Percentiles rank a stretch among this genome's conserved stretches.
These are phyloP conservation scores for Gadopsis marmoratus DNA, from an alignment of 2,797 vertebrate genomes.

Conservation along the genomic window DNA sequence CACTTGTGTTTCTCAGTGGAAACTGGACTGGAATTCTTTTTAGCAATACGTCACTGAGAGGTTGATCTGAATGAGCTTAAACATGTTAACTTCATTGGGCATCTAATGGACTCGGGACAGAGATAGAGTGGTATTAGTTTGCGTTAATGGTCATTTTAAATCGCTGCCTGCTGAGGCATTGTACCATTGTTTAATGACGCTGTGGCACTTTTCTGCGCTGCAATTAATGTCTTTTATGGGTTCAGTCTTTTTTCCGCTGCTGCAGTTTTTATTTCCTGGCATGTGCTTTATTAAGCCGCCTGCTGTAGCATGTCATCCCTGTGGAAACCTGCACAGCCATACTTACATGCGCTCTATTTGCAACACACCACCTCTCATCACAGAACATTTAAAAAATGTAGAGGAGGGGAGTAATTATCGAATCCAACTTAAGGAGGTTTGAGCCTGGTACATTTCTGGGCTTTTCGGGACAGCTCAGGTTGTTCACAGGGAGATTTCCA, in stretches of 20 bases:
- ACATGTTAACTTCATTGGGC: constrained; percentile 59
- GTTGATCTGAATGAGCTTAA: constrained; percentile 55
- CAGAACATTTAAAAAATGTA: constrained; percentile 8
- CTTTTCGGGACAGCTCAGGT: constrained; percentile 27
- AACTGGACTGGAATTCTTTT: constrained; percentile 8
- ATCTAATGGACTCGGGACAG: constrained; percentile 62
- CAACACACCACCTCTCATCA: constrained; percentile 1
- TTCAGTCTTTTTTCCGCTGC: constrained; percentile 7
- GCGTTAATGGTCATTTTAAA: constrained; percentile 70
- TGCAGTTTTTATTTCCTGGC: constrained; percentile 20
- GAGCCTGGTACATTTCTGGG: neutral
- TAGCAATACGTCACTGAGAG: constrained; percentile 28
- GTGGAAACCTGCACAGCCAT: neutral
- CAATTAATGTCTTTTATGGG: constrained; percentile 44
- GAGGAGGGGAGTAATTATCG: constrained; percentile 3
- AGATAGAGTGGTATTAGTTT: constrained; percentile 47
- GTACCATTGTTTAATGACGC: constrained; percentile 63
- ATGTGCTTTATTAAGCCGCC: constrained; percentile 30
- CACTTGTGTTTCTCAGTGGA: neutral
- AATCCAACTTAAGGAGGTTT: constrained; percentile 33
- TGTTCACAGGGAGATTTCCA: constrained; percentile 37
- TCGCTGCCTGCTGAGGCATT: constrained; percentile 49
- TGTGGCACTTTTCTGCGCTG: constrained; percentile 7
- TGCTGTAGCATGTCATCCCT: constrained; percentile 19
- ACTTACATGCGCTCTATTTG: neutral